Conservation (phyloP, 2,797 vertebrate genomes). For the Labeo calbasu region DNA sequence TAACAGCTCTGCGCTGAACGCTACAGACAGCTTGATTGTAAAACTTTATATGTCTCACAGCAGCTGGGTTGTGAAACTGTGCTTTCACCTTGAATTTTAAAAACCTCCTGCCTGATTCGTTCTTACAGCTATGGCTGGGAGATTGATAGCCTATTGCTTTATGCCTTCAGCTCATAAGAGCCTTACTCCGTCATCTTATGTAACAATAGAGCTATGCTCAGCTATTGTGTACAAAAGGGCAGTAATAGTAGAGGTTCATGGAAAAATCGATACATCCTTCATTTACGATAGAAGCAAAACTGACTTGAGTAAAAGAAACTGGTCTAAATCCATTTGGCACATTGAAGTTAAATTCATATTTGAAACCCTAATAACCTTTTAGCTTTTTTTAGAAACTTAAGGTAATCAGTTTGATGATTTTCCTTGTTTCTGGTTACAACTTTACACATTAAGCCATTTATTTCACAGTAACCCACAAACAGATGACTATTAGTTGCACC, state of each 20-base stretch:
- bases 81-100: slow-evolving; percentile 59
- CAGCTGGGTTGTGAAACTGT: slow-evolving; percentile 2
- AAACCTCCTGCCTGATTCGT: slow-evolving; percentile 48
- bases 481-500: not conserved
- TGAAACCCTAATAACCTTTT: slow-evolving; percentile 18
- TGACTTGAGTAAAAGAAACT: not conserved
- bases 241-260: slow-evolving; percentile 59
- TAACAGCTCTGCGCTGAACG: not conserved
- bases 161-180: slow-evolving; percentile 66
- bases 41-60: slow-evolving; percentile 9
- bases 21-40: slow-evolving; percentile 14
- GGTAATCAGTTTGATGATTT: not conserved
- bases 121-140: slow-evolving; percentile 63
- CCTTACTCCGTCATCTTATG: slow-evolving; percentile 67
- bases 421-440: not conserved
- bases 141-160: slow-evolving; percentile 69
- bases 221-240: slow-evolving; percentile 54
- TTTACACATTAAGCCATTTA: slow-evolving; percentile 6
- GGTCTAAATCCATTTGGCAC: not conserved
- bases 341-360: slow-evolving; percentile 17
- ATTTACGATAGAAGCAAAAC: slow-evolving; percentile 47
- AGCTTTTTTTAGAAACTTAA: slow-evolving; percentile 8
- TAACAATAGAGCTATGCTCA: slow-evolving; percentile 60
- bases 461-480: slow-evolving; percentile 38
- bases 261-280: slow-evolving; percentile 45